phyloP scores from a whole-genome alignment of 2,797 vertebrate genomes.

The Fistularia tabacaria region DNA sequence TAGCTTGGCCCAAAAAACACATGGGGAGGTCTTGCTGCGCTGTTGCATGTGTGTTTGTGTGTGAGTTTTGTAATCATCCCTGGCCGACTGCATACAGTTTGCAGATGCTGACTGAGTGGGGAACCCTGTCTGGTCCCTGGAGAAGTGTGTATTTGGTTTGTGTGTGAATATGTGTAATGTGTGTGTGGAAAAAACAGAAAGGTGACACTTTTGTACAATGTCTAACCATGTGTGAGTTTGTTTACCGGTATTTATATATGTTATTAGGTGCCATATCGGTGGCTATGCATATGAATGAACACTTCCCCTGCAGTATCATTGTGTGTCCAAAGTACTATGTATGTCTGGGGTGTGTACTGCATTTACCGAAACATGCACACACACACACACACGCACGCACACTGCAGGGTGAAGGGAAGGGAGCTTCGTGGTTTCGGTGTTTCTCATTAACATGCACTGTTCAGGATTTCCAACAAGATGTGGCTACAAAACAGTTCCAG shows the following conservation, averaged over 20 bases:
- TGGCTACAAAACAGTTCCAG: constrained; percentile 68
- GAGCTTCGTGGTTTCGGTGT: constrained; percentile 64
- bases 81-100: constrained; percentile 37
- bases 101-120: constrained; percentile 59
- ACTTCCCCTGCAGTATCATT: constrained; percentile 5
- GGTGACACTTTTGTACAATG: constrained; percentile 11
- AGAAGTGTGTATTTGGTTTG: constrained; percentile 19
- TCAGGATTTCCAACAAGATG: constrained; percentile 78
- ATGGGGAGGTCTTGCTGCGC: constrained; percentile 36
- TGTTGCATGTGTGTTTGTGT: constrained; percentile 5
- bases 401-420: constrained; percentile 35
- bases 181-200: neutral
- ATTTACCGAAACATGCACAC: constrained; percentile 22
- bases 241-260: constrained; percentile 23
- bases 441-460: constrained; percentile 78
- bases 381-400: neutral
- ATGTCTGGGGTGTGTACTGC: constrained; percentile 20
- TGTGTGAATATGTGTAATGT: constrained; percentile 4
- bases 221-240: constrained; percentile 21
- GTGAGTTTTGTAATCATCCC: constrained; percentile 33
- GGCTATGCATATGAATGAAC: constrained; percentile 8
- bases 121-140: constrained; percentile 60
- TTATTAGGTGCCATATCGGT: constrained; percentile 1
- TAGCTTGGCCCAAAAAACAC: constrained; percentile 29
- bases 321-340: constrained; percentile 28